Evolutionary conservation across 2,113 vertebrate species (phyloP), one percentile per base, ranked within the genome.

Genomic region (Salvator merianae): DNA sequence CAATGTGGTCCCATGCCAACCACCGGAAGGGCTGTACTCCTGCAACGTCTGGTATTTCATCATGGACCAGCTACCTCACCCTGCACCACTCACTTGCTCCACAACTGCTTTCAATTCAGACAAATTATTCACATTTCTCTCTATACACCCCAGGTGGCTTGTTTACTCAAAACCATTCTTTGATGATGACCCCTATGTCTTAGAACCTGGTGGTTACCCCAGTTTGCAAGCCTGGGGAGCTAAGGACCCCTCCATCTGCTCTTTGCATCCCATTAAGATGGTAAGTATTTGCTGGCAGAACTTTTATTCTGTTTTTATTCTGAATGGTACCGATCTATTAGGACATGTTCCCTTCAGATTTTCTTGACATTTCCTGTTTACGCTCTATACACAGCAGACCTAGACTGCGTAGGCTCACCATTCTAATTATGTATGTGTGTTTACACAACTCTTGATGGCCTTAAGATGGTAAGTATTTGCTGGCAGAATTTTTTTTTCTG

Each of bases 101-200:
- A 47, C 43, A 47, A 9, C 43, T 47, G 43, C 43, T 47, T 40
- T 38, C 7, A 22, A 1, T 18, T 72, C 36, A 18, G 2, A 1
- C 28, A 40, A 75, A 0, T 66, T 22, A 2, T 69, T 8, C n/a
- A 88, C 20, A 40, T 28, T n/a, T 34, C 30, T 86, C 72, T 30
- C 59, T 83, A 40, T 53, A 20, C n/a, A 82, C 71, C 59, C 1
- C 91, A 99, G 98, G 69, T 99, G 99, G 98, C 93, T 99, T 62
- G 93, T 99, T 30, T 99, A 96, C 68, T 95, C 96, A 0, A 96
- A 98, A 74, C 98, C 98, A 34, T 98, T 96, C 94, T 99, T 99
- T 3, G 96, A 98, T 2, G 98, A 97, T 0, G 88, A 93, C 3
- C 98, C 98, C 3, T 97, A 95, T 0, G 95, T 99, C 55, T 90